Percentiles rank a stretch among this genome's conserved stretches.
Conservation (phyloP, 2,113 vertebrate genomes). For the Forbesichthys agassizii region DNA sequence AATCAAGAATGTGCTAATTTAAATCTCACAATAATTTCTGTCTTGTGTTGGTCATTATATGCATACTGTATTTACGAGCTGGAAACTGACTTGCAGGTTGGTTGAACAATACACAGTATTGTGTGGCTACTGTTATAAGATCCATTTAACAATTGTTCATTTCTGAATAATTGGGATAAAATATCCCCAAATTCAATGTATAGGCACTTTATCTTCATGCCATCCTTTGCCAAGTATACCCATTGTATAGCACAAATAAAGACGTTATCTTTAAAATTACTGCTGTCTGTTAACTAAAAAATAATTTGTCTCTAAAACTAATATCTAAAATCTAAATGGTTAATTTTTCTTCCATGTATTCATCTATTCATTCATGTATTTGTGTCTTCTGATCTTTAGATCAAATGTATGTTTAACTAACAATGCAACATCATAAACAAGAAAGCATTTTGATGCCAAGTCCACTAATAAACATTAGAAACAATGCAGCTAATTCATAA, state of each 20-base stretch:
- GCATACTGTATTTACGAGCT: constrained; percentile 18
- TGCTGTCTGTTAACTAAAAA: background rate
- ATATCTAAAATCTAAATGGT: background rate
- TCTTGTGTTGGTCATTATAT: constrained; percentile 27
- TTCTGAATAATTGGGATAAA: constrained; percentile 44
- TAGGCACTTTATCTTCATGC: constrained; percentile 64
- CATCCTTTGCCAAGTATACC: constrained; percentile 53
- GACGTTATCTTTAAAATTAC: constrained; percentile 45
- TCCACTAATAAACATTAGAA: no score
- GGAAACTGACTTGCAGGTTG: constrained; percentile 34
- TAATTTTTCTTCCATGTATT: background rate
- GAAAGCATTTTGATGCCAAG: constrained; percentile 26
- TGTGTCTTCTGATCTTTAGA: background rate
- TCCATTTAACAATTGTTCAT: constrained; percentile 48
- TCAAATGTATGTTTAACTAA: background rate
- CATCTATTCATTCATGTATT: background rate
- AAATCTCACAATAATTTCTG: constrained; percentile 38
- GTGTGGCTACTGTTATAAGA: constrained; percentile 29
- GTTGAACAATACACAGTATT: constrained; percentile 47
- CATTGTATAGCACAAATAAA: constrained; percentile 70
- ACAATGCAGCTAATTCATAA: background rate
- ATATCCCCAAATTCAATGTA: constrained; percentile 37
- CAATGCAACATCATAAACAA: constrained; percentile 23
- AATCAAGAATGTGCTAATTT: constrained; percentile 25
- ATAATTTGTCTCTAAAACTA: no score